Evolutionary conservation across 2,113 vertebrate genomes (phyloP).

Genomic region (Neolamprologus sp.): DNA sequence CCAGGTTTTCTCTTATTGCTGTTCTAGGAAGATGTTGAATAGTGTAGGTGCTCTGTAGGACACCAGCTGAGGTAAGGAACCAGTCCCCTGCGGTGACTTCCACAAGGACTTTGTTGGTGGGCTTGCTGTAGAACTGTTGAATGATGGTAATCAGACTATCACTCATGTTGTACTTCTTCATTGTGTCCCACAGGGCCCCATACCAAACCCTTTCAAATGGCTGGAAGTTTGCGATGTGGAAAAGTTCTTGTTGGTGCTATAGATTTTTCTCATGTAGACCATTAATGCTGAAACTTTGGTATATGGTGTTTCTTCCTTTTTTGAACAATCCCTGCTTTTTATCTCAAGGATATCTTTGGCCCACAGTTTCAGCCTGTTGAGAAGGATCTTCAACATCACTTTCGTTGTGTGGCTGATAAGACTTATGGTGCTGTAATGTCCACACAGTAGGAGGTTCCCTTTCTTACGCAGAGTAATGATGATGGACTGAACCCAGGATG

Average conservation of each 20-base stretch:
- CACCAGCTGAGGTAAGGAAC: background rate
- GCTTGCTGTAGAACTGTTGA: background rate
- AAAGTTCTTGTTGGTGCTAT: background rate
- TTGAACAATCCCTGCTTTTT: background rate
- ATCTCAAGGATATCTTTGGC: background rate
- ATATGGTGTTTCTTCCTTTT: background rate
- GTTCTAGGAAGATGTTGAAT: background rate
- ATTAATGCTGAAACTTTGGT: background rate
- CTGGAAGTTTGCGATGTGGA: background rate
- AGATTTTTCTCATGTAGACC: background rate
- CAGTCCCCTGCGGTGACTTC: background rate
- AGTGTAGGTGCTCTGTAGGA: background rate
- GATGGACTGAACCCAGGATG: background rate
- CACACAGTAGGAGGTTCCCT: background rate
- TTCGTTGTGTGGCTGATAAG: background rate
- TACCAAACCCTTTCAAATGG: background rate
- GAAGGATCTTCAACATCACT: background rate
- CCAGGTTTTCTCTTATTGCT: background rate
- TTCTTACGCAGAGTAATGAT: background rate
- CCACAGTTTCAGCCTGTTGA: background rate
- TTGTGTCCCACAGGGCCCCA: background rate
- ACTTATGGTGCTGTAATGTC: background rate
- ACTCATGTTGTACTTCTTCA: background rate
- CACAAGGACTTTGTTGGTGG: background rate
- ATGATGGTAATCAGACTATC: background rate